Evolutionary conservation across 1,140 invertebrate species (phyloP).

Genomic region (Cydia amplana): DNA sequence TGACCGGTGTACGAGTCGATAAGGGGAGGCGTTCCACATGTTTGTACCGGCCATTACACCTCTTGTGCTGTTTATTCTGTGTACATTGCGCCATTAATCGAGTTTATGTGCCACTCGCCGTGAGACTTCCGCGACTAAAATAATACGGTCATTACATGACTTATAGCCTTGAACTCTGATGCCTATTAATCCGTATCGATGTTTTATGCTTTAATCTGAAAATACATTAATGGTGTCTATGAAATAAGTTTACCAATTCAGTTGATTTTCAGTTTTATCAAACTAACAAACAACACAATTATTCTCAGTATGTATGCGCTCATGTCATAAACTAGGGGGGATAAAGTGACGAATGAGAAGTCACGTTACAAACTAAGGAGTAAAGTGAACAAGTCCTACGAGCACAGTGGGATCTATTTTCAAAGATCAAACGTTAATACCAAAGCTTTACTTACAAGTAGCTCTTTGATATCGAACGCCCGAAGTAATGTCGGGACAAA

Average conservation of each 20-base stretch:
- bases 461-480: conserved; percentile 28
- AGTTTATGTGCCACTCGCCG: conserved; percentile 39
- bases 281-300: neutral
- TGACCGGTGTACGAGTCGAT: conserved; percentile 54
- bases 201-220: neutral
- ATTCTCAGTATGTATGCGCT: neutral
- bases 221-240: neutral
- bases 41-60: conserved; percentile 49
- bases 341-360: no score
- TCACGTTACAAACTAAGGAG: conserved; percentile 25
- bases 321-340: neutral
- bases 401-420: conserved; percentile 30
- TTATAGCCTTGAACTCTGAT: conserved; percentile 15
- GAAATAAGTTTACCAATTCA: neutral
- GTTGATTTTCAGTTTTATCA: no score
- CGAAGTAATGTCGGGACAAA: conserved; percentile 16
- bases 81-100: conserved; percentile 44
- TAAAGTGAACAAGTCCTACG: conserved; percentile 9
- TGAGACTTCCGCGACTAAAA: conserved; percentile 39
- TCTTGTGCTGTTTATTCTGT: conserved; percentile 48
- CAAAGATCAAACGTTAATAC: conserved; percentile 27
- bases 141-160: conserved; percentile 27
- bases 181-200: neutral
- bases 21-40: conserved; percentile 57
- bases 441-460: conserved; percentile 18